Evolutionary conservation across 1,140 invertebrate species (phyloP).

Genomic region (Caenorhabditis latens): DNA sequence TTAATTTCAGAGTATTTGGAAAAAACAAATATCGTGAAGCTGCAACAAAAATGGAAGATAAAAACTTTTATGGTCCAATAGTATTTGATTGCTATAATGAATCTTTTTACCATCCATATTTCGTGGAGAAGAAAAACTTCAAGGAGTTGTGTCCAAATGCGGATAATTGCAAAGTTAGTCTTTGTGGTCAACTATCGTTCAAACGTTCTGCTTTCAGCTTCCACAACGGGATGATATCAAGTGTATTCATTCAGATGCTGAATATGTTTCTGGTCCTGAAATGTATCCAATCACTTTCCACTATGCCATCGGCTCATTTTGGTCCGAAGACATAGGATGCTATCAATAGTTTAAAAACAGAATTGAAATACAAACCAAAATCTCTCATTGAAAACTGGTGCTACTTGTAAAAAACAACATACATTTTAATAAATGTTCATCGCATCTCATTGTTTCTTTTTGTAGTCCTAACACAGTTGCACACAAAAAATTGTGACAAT

Average conservation of each 20-base stretch:
- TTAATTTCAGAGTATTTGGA: not conserved
- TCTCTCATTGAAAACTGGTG: not conserved
- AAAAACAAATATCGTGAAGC: not conserved
- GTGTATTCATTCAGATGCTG: slow-evolving; percentile 3
- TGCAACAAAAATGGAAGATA: not conserved
- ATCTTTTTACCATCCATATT: slow-evolving; percentile 7
- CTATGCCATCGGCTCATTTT: not conserved
- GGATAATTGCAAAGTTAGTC: not conserved
- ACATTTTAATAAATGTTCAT: not conserved
- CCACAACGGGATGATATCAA: slow-evolving; percentile 9
- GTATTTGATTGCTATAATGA: slow-evolving; percentile 11
- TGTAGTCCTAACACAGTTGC: not conserved
- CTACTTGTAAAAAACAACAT: not conserved
- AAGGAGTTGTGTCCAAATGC: slow-evolving; percentile 11
- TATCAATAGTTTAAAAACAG: not conserved
- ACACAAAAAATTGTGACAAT: slow-evolving; percentile 20
- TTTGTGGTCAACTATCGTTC: not conserved
- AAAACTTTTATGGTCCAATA: not conserved
- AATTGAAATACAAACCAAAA: no score
- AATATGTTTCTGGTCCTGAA: slow-evolving; percentile 15
- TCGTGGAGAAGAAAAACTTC: not conserved
- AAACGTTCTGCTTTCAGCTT: not conserved
- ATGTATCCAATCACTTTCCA: slow-evolving; percentile 28
- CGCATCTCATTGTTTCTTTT: not conserved
- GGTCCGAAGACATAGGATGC: slow-evolving; percentile 1